Base-by-base conservation (phyloP, 2,888 invertebrate species). In the Drosophila incognita region DNA sequence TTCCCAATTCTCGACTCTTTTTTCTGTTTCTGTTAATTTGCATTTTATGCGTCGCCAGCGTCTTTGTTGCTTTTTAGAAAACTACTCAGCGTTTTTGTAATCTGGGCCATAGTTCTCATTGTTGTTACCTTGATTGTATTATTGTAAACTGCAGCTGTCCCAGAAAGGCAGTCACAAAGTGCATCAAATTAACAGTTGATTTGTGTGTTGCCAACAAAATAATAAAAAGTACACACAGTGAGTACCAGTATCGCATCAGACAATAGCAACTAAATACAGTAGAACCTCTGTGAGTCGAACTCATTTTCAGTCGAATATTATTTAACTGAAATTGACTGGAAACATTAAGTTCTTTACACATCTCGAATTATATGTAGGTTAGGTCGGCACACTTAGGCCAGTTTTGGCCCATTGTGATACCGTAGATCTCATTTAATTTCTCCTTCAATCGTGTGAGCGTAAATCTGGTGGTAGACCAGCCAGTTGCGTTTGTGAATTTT, bases 1-100 rank as follows among this genome's bases (percentile, higher is more conserved):
- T 85, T 85, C 86, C 86, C 77, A 52, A 78, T 31, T 66, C 70
- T 74, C 68, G 56, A n/a, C 69, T 81, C 59, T 79, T 81, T 51
- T 64, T 54, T 81, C 73, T 56, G 38, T 38, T 56, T 56, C n/a
- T 18, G 79, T 67, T 79, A 83, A 87, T 85, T 85, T 87, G 84
- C 86, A 87, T 85, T 87, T 85, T 83, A 79, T 83, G 82, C 74
- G 73, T 69, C 73, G 66, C 48, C 31, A 27, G 36, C 35, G 49
- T 58, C 42, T 49, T 18, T 29, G 18, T 56, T 58, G 46, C 42
- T 51, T 79, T 75, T 79, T 75, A 71, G 72, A 80, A 80, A 80
- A 49, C 69, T 33, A 68, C 59, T 53, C 38, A n/a, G 15, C 24
- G 4, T 18, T 13, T 42, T 38, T 40, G 51, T 27, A 56, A 75